phyloP scores from a whole-genome alignment of 2,113 vertebrate genomes.

The Albula goreensis region DNA sequence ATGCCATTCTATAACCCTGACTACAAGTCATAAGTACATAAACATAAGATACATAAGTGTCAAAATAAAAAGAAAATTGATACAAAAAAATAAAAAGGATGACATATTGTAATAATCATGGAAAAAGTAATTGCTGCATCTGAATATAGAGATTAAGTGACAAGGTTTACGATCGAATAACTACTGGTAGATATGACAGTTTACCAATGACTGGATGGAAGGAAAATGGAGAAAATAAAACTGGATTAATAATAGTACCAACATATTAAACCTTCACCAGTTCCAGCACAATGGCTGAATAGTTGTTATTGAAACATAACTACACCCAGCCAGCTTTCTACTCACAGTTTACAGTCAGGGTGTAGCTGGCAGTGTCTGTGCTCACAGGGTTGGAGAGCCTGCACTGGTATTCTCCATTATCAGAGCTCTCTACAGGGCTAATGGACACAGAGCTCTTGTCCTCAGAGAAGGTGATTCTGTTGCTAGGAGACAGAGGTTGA shows the following conservation, averaged over 20 bases:
- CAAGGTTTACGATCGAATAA: not conserved
- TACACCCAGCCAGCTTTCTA: not conserved
- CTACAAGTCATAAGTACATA: too few species aligned
- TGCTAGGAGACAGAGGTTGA: constrained; percentile 21
- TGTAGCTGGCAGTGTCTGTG: constrained; percentile 22
- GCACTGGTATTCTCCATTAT: constrained; percentile 56
- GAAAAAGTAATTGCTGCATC: too few species aligned
- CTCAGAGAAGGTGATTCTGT: constrained; percentile 44
- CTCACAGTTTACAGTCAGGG: constrained; percentile 65
- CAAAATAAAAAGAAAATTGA: too few species aligned
- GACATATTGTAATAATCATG: too few species aligned
- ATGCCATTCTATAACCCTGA: too few species aligned
- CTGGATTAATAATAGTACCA: too few species aligned
- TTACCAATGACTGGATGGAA: not conserved
- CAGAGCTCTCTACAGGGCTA: constrained; percentile 40
- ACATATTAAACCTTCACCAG: too few species aligned
- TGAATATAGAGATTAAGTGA: too few species aligned
- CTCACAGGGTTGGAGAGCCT: constrained; percentile 58
- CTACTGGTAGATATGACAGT: not conserved
- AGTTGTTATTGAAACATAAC: not conserved
- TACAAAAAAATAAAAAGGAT: too few species aligned
- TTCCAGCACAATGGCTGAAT: not conserved
- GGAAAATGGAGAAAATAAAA: too few species aligned
- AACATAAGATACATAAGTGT: too few species aligned
- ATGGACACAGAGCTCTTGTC: constrained; percentile 51